These are phyloP conservation scores for Toxostoma redivivum DNA, from an alignment of 2,113 vertebrate genomes.

Conservation along the genomic window DNA sequence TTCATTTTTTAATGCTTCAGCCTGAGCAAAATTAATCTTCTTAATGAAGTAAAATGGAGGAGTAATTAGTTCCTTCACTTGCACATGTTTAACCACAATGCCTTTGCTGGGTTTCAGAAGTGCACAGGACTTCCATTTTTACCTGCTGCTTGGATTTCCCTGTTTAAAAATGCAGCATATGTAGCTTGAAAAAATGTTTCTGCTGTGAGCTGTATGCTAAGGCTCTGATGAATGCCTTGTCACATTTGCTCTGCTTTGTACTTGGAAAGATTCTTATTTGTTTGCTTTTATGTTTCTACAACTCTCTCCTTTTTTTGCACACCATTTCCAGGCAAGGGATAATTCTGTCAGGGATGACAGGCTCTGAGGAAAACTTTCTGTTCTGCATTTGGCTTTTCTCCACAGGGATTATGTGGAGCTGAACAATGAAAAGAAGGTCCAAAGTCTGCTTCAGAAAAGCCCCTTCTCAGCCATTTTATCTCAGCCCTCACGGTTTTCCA, in stretches of 20 bases:
- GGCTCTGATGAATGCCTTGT: not conserved
- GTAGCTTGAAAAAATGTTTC: not conserved
- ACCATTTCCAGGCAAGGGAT: not conserved
- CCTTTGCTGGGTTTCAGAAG: not conserved
- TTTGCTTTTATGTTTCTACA: conserved; percentile 30
- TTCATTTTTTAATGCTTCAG: conserved; percentile 28
- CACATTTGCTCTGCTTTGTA: conserved; percentile 32
- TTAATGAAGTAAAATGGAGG: conserved; percentile 43
- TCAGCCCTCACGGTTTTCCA: not conserved
- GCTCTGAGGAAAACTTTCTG: not conserved
- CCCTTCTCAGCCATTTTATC: not conserved
- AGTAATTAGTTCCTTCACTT: not conserved
- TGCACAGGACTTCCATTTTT: not conserved
- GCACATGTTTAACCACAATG: not conserved
- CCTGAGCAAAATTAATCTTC: conserved; percentile 27
- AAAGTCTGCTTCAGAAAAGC: not conserved
- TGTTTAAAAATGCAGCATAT: not conserved
- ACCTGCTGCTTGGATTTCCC: not conserved
- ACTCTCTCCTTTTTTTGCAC: not conserved
- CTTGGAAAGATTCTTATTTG: conserved; percentile 36
- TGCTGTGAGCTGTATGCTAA: not conserved
- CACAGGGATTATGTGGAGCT: not conserved
- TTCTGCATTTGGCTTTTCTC: not conserved
- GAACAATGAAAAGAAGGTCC: not conserved
- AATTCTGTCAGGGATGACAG: not conserved